Base-by-base conservation (phyloP, 2,113 vertebrate species). In the Coreoperca whiteheadi region DNA sequence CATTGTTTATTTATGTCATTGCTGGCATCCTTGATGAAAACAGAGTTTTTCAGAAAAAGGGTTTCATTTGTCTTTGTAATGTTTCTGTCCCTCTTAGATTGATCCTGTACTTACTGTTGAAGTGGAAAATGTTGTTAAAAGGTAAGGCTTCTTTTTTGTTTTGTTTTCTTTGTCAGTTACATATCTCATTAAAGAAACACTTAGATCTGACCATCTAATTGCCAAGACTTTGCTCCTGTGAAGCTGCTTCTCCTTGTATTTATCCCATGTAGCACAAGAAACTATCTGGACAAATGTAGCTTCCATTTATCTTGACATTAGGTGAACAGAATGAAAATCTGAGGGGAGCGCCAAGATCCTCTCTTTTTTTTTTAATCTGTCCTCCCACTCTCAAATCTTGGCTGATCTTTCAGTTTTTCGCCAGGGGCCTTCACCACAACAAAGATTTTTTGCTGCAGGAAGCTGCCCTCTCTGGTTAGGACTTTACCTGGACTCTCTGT, bases 21-120 rank as follows among this genome's bases (percentile, higher is more conserved):
- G 64, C 39, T 88, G 82, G 61, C 50, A 79, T 78, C 46, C 71
- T 76, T 79, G 56, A 80, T 76, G 67, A 75, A 77, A 77, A 72
- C n/a, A 76, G 56, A 56, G 37, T 15, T 54, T 74, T 50, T 66
- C 5, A 43, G n/a, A 54, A 32, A 67, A 76, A 18, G 32, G 18
- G 18, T 53, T 56, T 82, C 3, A 43, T 48, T 21, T 51, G 54
- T 65, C 41, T 72, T 30, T 41, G 46, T 72, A 25, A 46, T 63
- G 32, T 72, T 15, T 50, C 16, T 65, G 4, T 50, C 16, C 64
- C 73, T 83, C 72, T 11, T 66, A 99, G 98, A 96, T 98, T 3
- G 98, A 99, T 91, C 96, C 96, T 0, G 81, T 90, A 46, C 95
- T 98, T 23, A 95, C 95, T 9, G 83, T 64, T 30, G 96, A 98